Base-by-base conservation (phyloP, 2,113 vertebrate species). In the Tetraodon nigroviridis region DNA sequence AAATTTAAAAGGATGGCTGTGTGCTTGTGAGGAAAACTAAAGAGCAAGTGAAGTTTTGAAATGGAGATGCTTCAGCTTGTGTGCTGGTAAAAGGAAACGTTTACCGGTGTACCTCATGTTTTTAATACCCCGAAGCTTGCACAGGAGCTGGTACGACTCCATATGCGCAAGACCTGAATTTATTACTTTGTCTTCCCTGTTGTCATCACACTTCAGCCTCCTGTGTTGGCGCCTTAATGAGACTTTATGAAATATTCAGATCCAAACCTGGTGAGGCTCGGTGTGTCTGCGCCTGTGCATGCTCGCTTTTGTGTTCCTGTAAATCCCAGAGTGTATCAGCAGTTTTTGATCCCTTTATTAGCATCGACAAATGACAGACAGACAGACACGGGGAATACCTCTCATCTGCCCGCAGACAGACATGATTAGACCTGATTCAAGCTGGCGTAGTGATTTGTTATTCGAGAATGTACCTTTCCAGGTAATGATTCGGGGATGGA, bases 191-290 rank as follows among this genome's bases (percentile, higher is more conserved):
- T 67, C 67, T 74, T 71, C 13, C 1, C 56, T 60, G 20, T 64
- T 79, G 79, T 76, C 77, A 72, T 75, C 82, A 80, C 67, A 69
- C 64, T 49, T 58, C 65, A 80, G 55, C 66, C 78, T 77, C 72
- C 76, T 79, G 61, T 49, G 75, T 71, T 75, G 68, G 66, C 55
- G 53, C 44, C 52, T 56, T 84, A 86, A 86, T 84, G 79, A 87
- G 84, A 70, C 75, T 71, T 75, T 78, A 81, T 89, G 73, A 88
- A 86, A 89, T 84, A 86, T 87, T 81, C 71, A 83, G 60, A 63
- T 71, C 64, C 69, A 5, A 71, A 86, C 84, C 71, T 80, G 58
- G 58, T 76, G 79, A 73, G 78, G 51, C n/a, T 53, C 17, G 0
- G 41, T 13, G 32, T 61, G 58, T 61, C 50, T 61, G 54, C 45